A percentile compares a stretch with the other conserved stretches of the same genome.
Evolutionary conservation across 23 tunicate species (phyloP).

Genomic region (Botrylloides violaceus): DNA sequence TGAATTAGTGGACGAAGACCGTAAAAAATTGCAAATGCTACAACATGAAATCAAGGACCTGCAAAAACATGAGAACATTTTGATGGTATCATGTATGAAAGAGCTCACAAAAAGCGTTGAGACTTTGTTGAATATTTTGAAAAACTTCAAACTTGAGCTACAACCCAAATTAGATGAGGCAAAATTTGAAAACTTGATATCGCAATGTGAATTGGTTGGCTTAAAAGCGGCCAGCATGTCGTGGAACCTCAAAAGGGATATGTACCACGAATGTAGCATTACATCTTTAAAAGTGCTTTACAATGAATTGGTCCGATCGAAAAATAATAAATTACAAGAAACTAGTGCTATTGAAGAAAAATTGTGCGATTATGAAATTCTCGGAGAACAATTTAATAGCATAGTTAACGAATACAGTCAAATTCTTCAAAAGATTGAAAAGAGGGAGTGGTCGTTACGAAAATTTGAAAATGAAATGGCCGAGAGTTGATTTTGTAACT

Average conservation of each 20-base stretch:
- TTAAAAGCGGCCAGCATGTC: neutral
- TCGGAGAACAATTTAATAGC: constrained; percentile 5
- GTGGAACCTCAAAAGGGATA: neutral
- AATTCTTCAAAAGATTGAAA: neutral
- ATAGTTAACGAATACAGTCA: constrained; percentile 9
- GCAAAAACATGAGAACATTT: neutral
- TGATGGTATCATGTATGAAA: neutral
- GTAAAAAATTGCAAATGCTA: neutral
- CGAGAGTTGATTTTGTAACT: constrained; percentile 1
- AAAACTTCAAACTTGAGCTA: neutral
- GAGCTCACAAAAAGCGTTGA: neutral
- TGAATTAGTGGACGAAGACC: neutral
- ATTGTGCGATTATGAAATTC: neutral
- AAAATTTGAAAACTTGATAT: neutral
- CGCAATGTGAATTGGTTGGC: constrained; percentile 2
- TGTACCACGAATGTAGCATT: neutral
- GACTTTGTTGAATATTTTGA: neutral
- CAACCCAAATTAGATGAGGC: constrained; percentile 9
- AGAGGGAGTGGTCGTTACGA: neutral
- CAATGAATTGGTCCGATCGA: neutral
- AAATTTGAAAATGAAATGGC: neutral
- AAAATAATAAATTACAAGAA: neutral
- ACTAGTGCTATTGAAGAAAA: constrained; percentile 7
- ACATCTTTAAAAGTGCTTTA: neutral
- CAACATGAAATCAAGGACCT: constrained; percentile 1